phyloP scores from a whole-genome alignment of 35 echinoderm and acorn worm genomes.

The Diadema setosum region DNA sequence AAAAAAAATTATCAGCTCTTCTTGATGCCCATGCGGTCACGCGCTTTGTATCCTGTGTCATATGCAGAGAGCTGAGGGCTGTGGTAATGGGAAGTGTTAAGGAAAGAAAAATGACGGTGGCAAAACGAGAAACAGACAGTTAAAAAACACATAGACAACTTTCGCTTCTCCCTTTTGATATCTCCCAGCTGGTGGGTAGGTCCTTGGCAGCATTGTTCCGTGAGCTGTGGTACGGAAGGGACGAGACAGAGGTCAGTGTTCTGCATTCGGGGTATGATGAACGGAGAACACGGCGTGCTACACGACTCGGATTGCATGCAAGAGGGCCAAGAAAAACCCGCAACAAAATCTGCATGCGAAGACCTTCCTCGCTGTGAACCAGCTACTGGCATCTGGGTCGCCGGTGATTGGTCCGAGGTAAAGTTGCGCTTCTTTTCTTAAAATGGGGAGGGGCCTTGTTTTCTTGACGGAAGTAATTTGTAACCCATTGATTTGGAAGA shows the following conservation, averaged over 20 bases:
- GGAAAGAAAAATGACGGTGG: too few species aligned
- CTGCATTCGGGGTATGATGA: conserved; percentile 68
- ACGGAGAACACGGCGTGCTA: conserved; percentile 81
- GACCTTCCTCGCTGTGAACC: conserved; percentile 25
- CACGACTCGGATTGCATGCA: conserved; percentile 40
- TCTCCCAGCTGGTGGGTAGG: conserved; percentile 79
- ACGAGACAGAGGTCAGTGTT: conserved; percentile 52
- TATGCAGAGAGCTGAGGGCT: background rate
- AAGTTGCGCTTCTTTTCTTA: too few species aligned
- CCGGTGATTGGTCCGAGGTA: conserved; percentile 82
- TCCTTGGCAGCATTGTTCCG: conserved; percentile 82
- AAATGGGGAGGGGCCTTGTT: too few species aligned
- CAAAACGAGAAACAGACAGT: too few species aligned
- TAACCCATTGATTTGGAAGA: too few species aligned
- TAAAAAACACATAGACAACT: too few species aligned
- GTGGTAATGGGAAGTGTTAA: too few species aligned
- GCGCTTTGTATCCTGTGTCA: background rate
- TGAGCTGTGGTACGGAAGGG: conserved; percentile 58
- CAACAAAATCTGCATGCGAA: background rate
- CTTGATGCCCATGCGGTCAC: too few species aligned
- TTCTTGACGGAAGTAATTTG: too few species aligned
- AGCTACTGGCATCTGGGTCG: conserved; percentile 49
- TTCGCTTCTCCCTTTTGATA: too few species aligned
- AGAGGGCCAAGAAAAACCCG: conserved; percentile 46
- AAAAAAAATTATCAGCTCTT: too few species aligned